Evolutionary conservation across 2,888 invertebrate species (phyloP).

Genomic region (Euplagia quadripunctaria): DNA sequence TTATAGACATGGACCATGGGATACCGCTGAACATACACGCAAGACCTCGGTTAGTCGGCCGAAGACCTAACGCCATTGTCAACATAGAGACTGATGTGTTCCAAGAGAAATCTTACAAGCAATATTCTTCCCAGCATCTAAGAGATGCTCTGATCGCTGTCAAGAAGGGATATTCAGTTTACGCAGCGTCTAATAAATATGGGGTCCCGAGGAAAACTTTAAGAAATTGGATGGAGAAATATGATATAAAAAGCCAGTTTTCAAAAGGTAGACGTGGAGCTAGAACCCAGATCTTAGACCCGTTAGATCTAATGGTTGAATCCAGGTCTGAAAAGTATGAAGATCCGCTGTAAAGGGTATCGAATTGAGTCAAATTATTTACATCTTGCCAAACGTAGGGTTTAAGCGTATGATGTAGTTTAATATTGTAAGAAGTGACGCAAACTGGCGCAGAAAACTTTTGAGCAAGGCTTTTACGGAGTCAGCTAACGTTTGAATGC

Average conservation of each 20-base stretch:
- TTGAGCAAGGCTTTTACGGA: not conserved
- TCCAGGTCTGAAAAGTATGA: conserved; percentile 71
- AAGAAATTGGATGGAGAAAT: conserved; percentile 87
- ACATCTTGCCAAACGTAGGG: conserved; percentile 24
- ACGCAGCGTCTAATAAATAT: conserved; percentile 86
- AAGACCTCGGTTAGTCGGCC: conserved; percentile 77
- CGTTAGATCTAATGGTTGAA: conserved; percentile 76
- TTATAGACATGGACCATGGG: conserved; percentile 82
- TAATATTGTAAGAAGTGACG: not conserved
- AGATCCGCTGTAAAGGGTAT: conserved; percentile 43
- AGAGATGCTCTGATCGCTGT: conserved; percentile 84
- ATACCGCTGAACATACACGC: conserved; percentile 82
- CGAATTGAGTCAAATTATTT: conserved; percentile 29
- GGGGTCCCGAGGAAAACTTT: conserved; percentile 87
- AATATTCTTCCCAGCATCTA: conserved; percentile 84
- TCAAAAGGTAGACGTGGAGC: conserved; percentile 82
- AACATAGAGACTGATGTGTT: conserved; percentile 84
- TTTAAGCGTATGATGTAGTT: conserved; percentile 18
- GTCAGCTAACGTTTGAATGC: not conserved
- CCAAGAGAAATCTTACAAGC: conserved; percentile 84
- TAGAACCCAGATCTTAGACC: conserved; percentile 75
- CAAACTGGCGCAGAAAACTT: not conserved
- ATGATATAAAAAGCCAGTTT: conserved; percentile 86
- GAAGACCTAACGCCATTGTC: conserved; percentile 80
- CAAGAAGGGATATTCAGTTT: conserved; percentile 85